Evolutionary conservation across 2,797 vertebrate genomes (phyloP).

Genomic region (Gadopsis bispinosus): DNA sequence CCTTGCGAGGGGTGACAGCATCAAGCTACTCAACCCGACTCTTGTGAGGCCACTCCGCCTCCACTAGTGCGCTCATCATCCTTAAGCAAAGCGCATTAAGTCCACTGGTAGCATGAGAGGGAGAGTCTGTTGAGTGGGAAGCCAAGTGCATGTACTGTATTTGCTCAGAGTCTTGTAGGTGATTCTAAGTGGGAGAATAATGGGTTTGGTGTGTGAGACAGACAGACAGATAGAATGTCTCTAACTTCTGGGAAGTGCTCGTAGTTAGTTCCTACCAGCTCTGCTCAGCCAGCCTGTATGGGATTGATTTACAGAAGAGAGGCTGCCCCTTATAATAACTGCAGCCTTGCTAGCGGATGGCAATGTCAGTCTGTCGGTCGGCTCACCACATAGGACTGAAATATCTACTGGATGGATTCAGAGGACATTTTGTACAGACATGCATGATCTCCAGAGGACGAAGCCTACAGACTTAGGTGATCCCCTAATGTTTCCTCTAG

Average conservation of each 20-base stretch:
- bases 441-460: no score
- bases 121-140: conserved; percentile 57
- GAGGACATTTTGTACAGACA: background rate
- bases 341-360: background rate
- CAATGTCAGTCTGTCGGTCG: background rate
- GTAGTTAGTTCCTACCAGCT: conserved; percentile 8
- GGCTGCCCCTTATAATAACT: background rate
- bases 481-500: background rate
- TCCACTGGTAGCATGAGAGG: conserved; percentile 50
- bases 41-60: conserved; percentile 62
- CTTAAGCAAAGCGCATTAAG: conserved; percentile 70
- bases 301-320: background rate
- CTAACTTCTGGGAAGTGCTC: background rate
- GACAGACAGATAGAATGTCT: conserved; percentile 15
- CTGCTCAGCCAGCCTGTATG: background rate
- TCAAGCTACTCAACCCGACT: conserved; percentile 71
- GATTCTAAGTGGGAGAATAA: conserved; percentile 57
- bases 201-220: conserved; percentile 39
- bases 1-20: conserved; percentile 66
- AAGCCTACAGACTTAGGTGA: background rate
- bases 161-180: conserved; percentile 41
- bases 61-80: conserved; percentile 66
- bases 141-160: conserved; percentile 48
- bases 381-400: background rate
- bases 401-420: background rate